A percentile compares a stretch with the other conserved stretches of the same genome.
Evolutionary conservation across 2,113 vertebrate genomes (phyloP).

Genomic region (Genyomyrus donnyi): DNA sequence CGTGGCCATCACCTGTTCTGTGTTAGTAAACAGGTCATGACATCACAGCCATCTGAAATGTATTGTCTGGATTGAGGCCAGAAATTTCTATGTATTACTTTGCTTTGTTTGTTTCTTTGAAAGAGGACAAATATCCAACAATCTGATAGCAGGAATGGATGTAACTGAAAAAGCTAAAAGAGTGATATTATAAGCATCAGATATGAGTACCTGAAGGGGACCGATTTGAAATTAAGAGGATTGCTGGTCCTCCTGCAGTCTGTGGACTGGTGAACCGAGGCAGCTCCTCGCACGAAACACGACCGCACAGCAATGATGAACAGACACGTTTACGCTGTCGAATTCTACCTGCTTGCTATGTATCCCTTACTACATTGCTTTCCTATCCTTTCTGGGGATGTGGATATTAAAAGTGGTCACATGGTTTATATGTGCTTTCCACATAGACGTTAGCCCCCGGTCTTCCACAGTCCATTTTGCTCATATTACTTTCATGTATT

Average conservation of each 20-base stretch:
- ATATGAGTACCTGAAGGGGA: neutral
- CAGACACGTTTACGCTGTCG: neutral
- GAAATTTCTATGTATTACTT: neutral
- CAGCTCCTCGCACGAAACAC: neutral
- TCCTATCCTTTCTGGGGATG: neutral
- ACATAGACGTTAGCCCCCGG: too few species aligned
- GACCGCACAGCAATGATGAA: neutral
- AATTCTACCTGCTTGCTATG: neutral
- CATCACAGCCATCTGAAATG: constrained; percentile 45
- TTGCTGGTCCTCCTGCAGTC: neutral
- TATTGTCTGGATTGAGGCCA: constrained; percentile 34
- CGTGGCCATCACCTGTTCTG: constrained; percentile 11
- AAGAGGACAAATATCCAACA: neutral
- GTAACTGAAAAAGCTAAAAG: neutral
- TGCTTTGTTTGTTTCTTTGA: neutral
- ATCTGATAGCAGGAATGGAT: neutral
- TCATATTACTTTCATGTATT: neutral
- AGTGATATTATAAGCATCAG: neutral
- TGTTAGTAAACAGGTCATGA: constrained; percentile 56
- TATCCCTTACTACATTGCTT: neutral
- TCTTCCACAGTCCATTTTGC: neutral
- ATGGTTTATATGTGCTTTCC: neutral
- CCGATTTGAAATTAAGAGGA: neutral
- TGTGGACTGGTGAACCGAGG: neutral
- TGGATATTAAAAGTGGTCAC: neutral